Percentiles rank a stretch among this genome's conserved stretches.
These are phyloP conservation scores for Drosophila takahashii DNA, from an alignment of 1,140 invertebrate species.

Conservation along the genomic window DNA sequence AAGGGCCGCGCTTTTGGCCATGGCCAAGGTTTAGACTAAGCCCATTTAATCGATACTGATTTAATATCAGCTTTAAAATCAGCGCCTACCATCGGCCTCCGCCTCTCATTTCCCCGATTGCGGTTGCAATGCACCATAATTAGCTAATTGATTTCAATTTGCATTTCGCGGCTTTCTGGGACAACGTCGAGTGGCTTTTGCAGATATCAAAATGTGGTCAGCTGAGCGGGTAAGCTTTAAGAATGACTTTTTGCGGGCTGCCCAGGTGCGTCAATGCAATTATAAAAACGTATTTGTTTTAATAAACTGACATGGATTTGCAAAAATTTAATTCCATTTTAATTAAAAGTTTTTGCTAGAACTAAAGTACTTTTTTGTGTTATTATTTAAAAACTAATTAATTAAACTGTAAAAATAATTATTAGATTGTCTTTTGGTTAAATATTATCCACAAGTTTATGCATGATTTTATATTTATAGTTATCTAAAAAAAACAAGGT, in stretches of 20 bases:
- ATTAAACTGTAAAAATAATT: no score
- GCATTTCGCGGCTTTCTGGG: constrained; percentile 58
- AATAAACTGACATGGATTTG: not conserved
- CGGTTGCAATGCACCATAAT: constrained; percentile 57
- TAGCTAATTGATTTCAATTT: constrained; percentile 80
- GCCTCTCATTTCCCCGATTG: constrained; percentile 26
- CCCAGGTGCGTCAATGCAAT: constrained; percentile 25
- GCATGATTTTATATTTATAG: no score
- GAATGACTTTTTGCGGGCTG: constrained; percentile 54
- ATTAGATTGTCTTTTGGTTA: no score
- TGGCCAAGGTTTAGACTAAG: constrained; percentile 1
- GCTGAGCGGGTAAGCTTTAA: constrained; percentile 37
- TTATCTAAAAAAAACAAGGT: no score
- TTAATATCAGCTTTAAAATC: constrained; percentile 34
- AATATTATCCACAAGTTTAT: no score
- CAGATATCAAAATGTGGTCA: constrained; percentile 65
- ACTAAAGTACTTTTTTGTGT: not conserved
- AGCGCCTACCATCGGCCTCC: not conserved
- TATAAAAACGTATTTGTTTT: not conserved
- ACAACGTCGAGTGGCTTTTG: constrained; percentile 45
- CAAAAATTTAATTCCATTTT: not conserved
- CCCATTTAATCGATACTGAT: constrained; percentile 17
- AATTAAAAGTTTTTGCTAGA: not conserved
- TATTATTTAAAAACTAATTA: no score
- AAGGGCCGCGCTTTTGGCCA: not conserved